Base-by-base conservation (phyloP, 1,140 invertebrate species). In the Agrypnia vestita region DNA sequence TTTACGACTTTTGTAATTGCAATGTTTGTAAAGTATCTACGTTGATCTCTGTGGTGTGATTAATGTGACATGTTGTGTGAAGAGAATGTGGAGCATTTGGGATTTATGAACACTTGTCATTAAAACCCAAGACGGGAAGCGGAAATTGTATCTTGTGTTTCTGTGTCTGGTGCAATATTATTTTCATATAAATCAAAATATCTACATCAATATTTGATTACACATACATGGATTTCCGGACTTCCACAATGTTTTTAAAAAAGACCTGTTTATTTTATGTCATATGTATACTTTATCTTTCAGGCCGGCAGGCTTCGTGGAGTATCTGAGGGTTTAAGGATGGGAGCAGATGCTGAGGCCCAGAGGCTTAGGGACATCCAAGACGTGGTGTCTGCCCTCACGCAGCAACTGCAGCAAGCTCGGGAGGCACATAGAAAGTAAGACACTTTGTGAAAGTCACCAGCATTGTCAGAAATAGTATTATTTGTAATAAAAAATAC, bases 391-490 rank as follows among this genome's bases (percentile, higher is more conserved):
- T 88, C 91, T 13, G 93, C 94, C 47, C 87, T 92, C 55, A 85
- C 89, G 15, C 86, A 91, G n/a, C 86, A 92, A 75, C 89, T 93
- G 76, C 89, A 87, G 80, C 90, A 92, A 49, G 87, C 92, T 15
- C 88, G 90, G 4, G 90, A 90, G 10, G 88, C 88, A 13, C 84
- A 90, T 83, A 72, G 90, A 84, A 82, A 84, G 80, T 84, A 89
- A 86, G 71, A 13, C n/a, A 21, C 56, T 55, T 71, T 9, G 9
- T 56, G 12, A 49, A 49, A 7, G 47, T 35, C 25, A 35, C 6
- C 1, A 35, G 25, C 25, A 35, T 35, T 35, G 6, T 35, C 25
- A 35, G 25, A 35, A 35, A 35, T 35, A 3, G 25, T 35, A 35
- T 35, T 35, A 35, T 35, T 35, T 35, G 6, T 6, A 35, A 35